Evolutionary conservation across 2,113 vertebrate genomes (phyloP), one percentile per base, ranked within the genome.

Genomic region (Pao palembangensis): DNA sequence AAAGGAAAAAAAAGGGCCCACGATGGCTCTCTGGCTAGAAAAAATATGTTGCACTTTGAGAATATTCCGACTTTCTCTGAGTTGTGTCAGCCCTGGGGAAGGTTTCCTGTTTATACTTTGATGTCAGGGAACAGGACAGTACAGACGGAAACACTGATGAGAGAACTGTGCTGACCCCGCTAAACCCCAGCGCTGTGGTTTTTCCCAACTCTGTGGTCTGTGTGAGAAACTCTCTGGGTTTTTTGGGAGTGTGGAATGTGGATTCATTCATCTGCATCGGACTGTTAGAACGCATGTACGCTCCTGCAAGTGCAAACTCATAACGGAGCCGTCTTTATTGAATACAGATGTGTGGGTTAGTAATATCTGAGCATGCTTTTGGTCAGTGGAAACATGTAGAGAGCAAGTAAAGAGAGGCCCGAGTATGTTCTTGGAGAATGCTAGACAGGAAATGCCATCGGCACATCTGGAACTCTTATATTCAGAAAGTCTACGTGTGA

Each of bases 401-500:
- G 34, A 38, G 43, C 55, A 74, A 64, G 69, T 58, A 69, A 80
- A 69, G 80, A 76, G 79, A 85, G 83, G 69, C 81, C 74, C 73
- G 81, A 84, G 62, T 81, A 73, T 80, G 84, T 89, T 87, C 78
- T 83, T 88, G 81, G 86, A 89, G 86, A 85, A 84, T 79, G 76
- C 82, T 69, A 28, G 81, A 82, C 86, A 89, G 88, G 88, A 88
- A 89, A 89, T 89, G 85, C 88, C 86, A 78, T 85, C 85, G 84
- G 86, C 84, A 89, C 88, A 89, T 89, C 88, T 89, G 88, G 88
- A 89, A 88, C 85, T 88, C 81, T 85, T 86, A 87, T 79, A 84
- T 86, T 80, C 86, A 88, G 88, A 86, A 89, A 89, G 85, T 88
- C 67, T 63, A 61, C 81, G 75, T 75, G 80, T 86, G 88, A 89